These are phyloP conservation scores for Cordilura impudica DNA, from an alignment of 2,888 invertebrate species.

Conservation along the genomic window DNA sequence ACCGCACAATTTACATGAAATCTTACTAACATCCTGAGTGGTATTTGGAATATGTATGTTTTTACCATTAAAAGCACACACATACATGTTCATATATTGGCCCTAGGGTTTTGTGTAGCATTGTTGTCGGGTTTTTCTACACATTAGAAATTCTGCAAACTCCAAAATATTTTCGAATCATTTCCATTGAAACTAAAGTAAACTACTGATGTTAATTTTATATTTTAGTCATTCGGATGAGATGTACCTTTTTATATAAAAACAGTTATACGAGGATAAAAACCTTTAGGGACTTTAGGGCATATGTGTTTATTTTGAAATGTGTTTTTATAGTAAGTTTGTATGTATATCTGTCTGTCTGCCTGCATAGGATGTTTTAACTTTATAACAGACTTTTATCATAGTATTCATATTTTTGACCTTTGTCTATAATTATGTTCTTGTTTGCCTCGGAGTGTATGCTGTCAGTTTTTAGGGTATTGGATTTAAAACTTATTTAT, in stretches of 20 bases:
- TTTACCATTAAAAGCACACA: neutral
- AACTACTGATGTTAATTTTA: neutral
- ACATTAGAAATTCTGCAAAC: neutral
- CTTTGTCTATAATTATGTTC: conserved; percentile 41
- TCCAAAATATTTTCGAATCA: neutral
- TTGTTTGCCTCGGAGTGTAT: neutral
- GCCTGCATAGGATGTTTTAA: neutral
- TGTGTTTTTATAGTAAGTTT: neutral
- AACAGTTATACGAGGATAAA: neutral
- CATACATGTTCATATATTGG: neutral
- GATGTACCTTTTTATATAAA: neutral
- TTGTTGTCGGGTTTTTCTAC: neutral
- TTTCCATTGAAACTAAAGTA: neutral
- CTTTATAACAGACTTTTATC: neutral
- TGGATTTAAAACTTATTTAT: conserved; percentile 44
- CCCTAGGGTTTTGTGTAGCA: neutral
- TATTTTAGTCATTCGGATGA: neutral
- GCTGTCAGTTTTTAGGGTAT: neutral
- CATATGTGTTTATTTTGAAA: conserved; percentile 21
- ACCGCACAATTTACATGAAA: conserved; percentile 67
- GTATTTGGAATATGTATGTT: neutral
- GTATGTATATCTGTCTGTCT: neutral
- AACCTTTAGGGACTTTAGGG: neutral
- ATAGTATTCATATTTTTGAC: conserved; percentile 7
- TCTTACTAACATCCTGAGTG: conserved; percentile 25